Evolutionary conservation across 2,113 vertebrate species (phyloP), one percentile per base, ranked within the genome.

Genomic region (Neodontobutis hainanensis): DNA sequence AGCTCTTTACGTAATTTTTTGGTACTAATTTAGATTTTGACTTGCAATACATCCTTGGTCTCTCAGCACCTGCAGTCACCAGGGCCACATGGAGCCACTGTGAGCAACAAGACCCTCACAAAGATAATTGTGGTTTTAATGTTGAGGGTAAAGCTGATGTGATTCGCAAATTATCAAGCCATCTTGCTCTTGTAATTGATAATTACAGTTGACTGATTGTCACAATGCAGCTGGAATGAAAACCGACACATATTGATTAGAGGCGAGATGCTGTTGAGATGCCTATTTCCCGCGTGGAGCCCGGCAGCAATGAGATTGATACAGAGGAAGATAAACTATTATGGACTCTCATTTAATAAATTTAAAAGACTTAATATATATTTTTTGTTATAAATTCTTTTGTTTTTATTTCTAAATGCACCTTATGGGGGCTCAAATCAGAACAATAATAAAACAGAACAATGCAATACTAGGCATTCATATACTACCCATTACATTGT

Each of bases 181-280:
- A 68, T 45, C 65, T 85, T 74, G 43, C 62, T 85, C 65, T 78
- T 81, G 76, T 87, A 85, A 86, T 78, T 81, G 73, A 84, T 86
- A 78, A 87, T 89, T 86, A 86, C 38, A 73, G 68, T 11, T 56
- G 70, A 75, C 77, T 77, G 84, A 85, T 75, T 72, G 77, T 81
- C 85, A 74, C 73, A 68, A 70, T 76, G 73, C 64, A 65, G 78
- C 66, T 51, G 62, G 65, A 78, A 84, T 81, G 61, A 76, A 82
- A 87, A 85, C 68, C 79, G 76, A 65, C 82, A 78, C 12, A n/a
- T 78, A 84, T 79, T 85, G 89, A 85, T 80, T 76, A 70, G 53
- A 69, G 53, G 66, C 43, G 44, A 49, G 46, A 65, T 4, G 8
- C 44, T 34, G 57, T 80, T 60, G 56, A 56, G 27, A 61, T 51